Evolutionary conservation across 2,888 invertebrate species (phyloP), one percentile per base, ranked within the genome.

Genomic region (Limnephilus auricula): DNA sequence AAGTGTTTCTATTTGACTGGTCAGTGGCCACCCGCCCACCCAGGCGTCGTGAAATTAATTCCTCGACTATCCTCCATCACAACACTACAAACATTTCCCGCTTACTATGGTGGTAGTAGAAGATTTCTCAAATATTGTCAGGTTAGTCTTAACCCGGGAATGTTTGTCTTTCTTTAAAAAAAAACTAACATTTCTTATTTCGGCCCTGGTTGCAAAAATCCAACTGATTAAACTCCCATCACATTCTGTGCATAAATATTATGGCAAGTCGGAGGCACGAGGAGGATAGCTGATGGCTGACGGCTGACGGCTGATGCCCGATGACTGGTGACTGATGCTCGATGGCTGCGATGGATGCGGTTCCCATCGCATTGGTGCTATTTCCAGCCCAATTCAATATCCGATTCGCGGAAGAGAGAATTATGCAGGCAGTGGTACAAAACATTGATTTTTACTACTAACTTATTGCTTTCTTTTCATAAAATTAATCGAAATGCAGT

Each of bases 321-420:
- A 31, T 80, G 80, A 15, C 80, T 32, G 80, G 32, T 80, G 80
- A 18, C 80, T 31, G 80, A 80, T 80, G 80, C 9, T 30, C 32
- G 80, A 84, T n/a, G 65, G 65, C n/a, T n/a, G n/a, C n/a, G n/a
- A n/a, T n/a, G n/a, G n/a, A 85, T 34, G 85, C n/a, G 30, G 40
- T 85, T 85, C 85, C 85, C 85, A 85, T 34, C 30, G 37, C 13
- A 45, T 37, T 85, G 40, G 45, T 13, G 85, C 85, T 85, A 85
- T 85, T 85, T 85, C n/a, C 85, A 85, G 85, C 45, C 85, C 85
- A 40, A 85, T 85, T 85, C 85, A 85, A 85, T 30, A 85, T 85
- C 85, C 85, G 85, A 40, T 85, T 85, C 85, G 37, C 30, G 85
- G 85, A 85, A 85, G 40, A 30, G 13, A 40, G 85, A 85, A 85